phyloP scores from a whole-genome alignment of 2,888 invertebrate genomes.

The Tethea ocularis region DNA sequence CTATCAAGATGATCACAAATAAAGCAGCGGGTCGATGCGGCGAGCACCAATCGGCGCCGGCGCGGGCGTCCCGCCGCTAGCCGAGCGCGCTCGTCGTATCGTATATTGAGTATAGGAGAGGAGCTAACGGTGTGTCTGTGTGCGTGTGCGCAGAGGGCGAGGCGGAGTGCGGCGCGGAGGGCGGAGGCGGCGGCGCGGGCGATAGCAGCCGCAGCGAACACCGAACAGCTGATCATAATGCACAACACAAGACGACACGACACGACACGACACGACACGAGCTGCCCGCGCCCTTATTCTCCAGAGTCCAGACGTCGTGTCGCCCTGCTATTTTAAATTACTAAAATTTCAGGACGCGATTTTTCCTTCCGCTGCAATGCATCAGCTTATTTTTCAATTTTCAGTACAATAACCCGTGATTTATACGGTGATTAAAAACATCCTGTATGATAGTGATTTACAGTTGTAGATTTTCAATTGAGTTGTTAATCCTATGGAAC shows the following conservation, averaged over 20 bases:
- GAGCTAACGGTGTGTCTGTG: constrained; percentile 25
- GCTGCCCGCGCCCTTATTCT: background rate
- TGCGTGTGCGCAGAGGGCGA: constrained; percentile 69
- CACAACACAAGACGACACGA: constrained; percentile 17
- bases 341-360: too few species aligned
- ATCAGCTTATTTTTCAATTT: too few species aligned
- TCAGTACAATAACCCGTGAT: too few species aligned
- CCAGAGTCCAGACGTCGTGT: background rate
- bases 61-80: constrained; percentile 16
- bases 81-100: constrained; percentile 16
- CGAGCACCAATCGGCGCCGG: constrained; percentile 20
- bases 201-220: constrained; percentile 16
- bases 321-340: background rate
- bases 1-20: constrained; percentile 33
- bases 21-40: constrained; percentile 10
- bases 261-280: too few species aligned
- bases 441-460: too few species aligned
- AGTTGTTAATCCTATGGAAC: too few species aligned
- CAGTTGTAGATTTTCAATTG: too few species aligned
- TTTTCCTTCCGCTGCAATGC: too few species aligned
- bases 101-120: background rate
- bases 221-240: constrained; percentile 40
- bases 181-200: constrained; percentile 50
- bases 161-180: constrained; percentile 58
- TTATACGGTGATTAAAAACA: too few species aligned